Conservation (phyloP, 2,797 vertebrate species). For the Melanotaenia pygmaea region DNA sequence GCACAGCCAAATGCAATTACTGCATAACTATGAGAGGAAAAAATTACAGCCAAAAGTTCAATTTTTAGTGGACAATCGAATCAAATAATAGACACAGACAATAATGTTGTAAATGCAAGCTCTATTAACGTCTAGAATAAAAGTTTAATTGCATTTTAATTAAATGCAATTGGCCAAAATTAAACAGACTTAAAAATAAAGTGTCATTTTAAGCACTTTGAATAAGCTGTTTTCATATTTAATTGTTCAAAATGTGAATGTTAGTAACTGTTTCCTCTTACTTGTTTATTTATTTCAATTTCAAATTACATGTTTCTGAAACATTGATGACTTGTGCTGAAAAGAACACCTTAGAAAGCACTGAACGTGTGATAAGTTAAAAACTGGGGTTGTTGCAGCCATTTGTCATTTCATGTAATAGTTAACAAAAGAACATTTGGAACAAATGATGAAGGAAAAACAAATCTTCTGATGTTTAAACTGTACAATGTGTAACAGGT, state of each 20-base stretch:
- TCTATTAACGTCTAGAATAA: no score
- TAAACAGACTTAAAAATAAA: no score
- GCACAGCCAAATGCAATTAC: slow-evolving; percentile 98
- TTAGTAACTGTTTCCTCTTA: not conserved
- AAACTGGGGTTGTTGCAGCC: not conserved
- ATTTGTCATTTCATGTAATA: not conserved
- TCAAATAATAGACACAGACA: no score
- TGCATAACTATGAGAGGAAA: slow-evolving; percentile 84
- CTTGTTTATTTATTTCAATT: slow-evolving; percentile 9
- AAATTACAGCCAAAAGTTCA: not conserved
- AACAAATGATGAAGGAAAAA: slow-evolving; percentile 20
- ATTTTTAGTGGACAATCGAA: not conserved
- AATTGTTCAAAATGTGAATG: not conserved
- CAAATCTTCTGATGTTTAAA: slow-evolving; percentile 15
- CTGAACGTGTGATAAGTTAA: not conserved
- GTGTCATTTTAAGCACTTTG: no score
- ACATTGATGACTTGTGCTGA: not conserved
- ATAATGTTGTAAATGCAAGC: no score
- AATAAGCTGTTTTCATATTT: no score
- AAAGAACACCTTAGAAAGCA: no score
- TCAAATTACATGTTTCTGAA: not conserved
- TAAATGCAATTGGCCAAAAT: no score
- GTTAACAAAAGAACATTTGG: slow-evolving; percentile 23
- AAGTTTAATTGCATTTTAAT: no score
- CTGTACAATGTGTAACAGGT: slow-evolving; percentile 5